These are phyloP conservation scores for Poeciliopsis gracilis DNA, from an alignment of 2,797 vertebrate species.

Conservation along the genomic window DNA sequence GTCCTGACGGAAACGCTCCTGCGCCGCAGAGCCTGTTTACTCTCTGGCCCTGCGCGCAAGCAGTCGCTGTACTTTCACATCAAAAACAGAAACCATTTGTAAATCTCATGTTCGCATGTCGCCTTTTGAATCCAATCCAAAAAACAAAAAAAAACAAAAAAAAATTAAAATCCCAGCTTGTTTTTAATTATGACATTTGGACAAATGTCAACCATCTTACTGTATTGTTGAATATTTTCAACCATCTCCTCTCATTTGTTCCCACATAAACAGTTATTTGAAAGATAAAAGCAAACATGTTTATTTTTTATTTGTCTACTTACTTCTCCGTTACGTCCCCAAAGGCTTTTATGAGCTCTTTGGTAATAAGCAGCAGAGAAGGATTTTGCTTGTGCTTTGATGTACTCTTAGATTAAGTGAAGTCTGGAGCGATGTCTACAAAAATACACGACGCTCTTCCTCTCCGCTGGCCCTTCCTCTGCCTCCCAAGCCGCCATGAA, in stretches of 20 bases:
- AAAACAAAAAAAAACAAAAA: slow-evolving; percentile 9
- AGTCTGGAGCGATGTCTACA: slow-evolving; percentile 81
- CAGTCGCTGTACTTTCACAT: slow-evolving; percentile 67
- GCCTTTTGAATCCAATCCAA: slow-evolving; percentile 46
- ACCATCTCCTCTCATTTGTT: slow-evolving; percentile 77
- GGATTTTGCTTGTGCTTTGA: slow-evolving; percentile 82
- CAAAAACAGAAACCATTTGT: slow-evolving; percentile 73
- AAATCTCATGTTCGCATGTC: slow-evolving; percentile 61
- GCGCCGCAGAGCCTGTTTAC: slow-evolving; percentile 72
- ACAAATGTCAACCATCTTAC: slow-evolving; percentile 29
- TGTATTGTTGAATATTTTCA: slow-evolving; percentile 46
- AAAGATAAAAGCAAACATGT: slow-evolving; percentile 85
- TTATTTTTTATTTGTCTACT: slow-evolving; percentile 82
- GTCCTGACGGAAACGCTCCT: slow-evolving; percentile 71
- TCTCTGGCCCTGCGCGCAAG: slow-evolving; percentile 53
- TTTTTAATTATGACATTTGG: slow-evolving; percentile 52
- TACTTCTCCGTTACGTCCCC: slow-evolving; percentile 68
- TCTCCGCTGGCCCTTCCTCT: slow-evolving; percentile 73
- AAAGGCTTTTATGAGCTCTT: slow-evolving; percentile 82
- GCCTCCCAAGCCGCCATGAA: slow-evolving; percentile 72
- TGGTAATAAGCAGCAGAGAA: slow-evolving; percentile 83
- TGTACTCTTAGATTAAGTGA: slow-evolving; percentile 84
- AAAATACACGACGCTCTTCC: slow-evolving; percentile 76
- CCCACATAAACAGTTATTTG: slow-evolving; percentile 82
- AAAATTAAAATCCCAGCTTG: slow-evolving; percentile 31